Evolutionary conservation across 1,140 invertebrate genomes (phyloP), one percentile per base, ranked within the genome.

Genomic region (Euwallacea fornicatus): DNA sequence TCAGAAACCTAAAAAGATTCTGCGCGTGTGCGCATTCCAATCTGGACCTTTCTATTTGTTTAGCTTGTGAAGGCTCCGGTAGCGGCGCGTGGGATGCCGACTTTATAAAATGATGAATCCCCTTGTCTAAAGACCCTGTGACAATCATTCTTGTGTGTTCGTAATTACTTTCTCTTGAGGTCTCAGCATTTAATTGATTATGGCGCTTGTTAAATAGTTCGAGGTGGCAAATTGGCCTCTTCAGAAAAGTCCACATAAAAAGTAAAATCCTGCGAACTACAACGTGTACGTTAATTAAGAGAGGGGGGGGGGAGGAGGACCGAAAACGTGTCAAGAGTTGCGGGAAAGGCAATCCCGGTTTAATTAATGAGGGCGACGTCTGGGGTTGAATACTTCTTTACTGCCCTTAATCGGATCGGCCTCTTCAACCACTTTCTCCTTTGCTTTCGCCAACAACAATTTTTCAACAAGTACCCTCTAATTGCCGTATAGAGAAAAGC

Each of bases 281-380:
- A 42, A 47, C 66, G 68, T 65, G 64, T 64, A 46, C 59, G 44
- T 73, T 73, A 73, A 73, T 73, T 69, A 73, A 73, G 66, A 58
- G 63, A 4, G 21, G 21, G 60, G 71, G 58, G 71, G 66, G 58
- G 63, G 21, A 4, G 21, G 60, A 66, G 58, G 71, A 50, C 66
- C 71, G 66, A 62, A 69, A 61, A 69, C 66, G 71, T 69, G 71
- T 73, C 71, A 73, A 73, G 66, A 62, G 59, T 66, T 69, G 54
- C 59, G 58, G 42, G 50, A 62, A 55, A 69, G 71, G 66, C 66
- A 64, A 73, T 65, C 60, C 46, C 61, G 13, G 61, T 73, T 58
- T 69, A 73, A 73, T 69, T 73, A 73, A 73, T 69, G 66, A 64
- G 16, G 42, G 70, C 59, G 11, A 46, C 50, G 47, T 67, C 64